Conservation (phyloP, 2,797 vertebrate genomes). For the Schizopygopsis malacanthus region DNA sequence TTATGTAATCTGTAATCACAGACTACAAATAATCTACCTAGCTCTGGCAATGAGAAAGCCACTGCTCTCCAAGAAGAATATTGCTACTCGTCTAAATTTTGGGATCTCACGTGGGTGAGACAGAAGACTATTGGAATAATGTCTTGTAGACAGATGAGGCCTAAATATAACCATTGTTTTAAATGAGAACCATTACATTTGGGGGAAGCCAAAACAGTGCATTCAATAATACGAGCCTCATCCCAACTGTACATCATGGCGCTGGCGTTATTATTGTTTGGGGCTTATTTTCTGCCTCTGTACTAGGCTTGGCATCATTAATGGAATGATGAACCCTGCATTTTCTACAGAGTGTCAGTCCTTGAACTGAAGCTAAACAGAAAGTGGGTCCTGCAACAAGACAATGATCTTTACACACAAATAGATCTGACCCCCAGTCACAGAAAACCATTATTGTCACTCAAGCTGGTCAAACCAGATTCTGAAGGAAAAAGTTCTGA, state of each 20-base stretch:
- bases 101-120: not conserved
- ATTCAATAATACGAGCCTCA: not conserved
- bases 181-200: slow-evolving; percentile 3
- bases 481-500: not conserved
- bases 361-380: not conserved
- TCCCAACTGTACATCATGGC: not conserved
- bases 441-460: not conserved
- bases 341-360: not conserved
- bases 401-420: not conserved
- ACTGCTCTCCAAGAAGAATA: not conserved
- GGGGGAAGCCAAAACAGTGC: not conserved
- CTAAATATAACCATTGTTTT: not conserved
- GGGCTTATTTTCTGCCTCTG: not conserved
- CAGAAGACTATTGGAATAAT: slow-evolving; percentile 13
- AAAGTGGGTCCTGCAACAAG: not conserved
- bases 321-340: not conserved
- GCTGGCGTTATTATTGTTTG: not conserved
- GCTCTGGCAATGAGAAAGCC: not conserved
- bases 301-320: not conserved
- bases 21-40: too few relatives aligned
- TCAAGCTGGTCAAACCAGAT: not conserved
- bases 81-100: not conserved
- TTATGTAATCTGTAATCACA: too few relatives aligned
- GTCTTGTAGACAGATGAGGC: not conserved
- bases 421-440: not conserved